These are phyloP conservation scores for Mimachlamys varia DNA, from an alignment of 2,888 invertebrate genomes.

Conservation along the genomic window DNA sequence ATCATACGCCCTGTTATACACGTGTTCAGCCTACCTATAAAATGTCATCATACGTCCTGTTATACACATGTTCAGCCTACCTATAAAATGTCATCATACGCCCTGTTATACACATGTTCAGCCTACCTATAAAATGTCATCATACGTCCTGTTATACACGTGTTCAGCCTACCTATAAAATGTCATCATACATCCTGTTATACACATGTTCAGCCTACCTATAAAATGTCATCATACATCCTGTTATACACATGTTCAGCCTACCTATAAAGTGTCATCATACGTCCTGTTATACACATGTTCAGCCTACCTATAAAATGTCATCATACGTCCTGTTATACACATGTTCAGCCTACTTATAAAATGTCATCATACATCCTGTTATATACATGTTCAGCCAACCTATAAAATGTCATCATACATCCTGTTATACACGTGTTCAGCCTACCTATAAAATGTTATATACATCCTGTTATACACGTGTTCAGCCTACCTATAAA, in stretches of 20 bases:
- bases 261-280: slow-evolving; percentile 99
- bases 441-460: slow-evolving; percentile 94
- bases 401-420: slow-evolving; percentile 99
- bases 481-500: slow-evolving; percentile 98
- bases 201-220: slow-evolving; percentile 95
- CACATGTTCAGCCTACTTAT: slow-evolving; percentile 95
- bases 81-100: slow-evolving; percentile 99
- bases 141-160: slow-evolving; percentile 97
- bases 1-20: slow-evolving; percentile 98
- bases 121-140: slow-evolving; percentile 98
- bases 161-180: slow-evolving; percentile 99
- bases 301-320: slow-evolving; percentile 98
- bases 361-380: slow-evolving; percentile 98
- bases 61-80: slow-evolving; percentile 95
- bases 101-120: slow-evolving; percentile 96
- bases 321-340: slow-evolving; percentile 98
- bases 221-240: slow-evolving; percentile 98
- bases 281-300: slow-evolving; percentile 96
- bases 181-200: slow-evolving; percentile 98
- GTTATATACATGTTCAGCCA: slow-evolving; percentile 97
- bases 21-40: slow-evolving; percentile 96
- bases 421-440: slow-evolving; percentile 97
- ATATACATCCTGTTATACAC: slow-evolving; percentile 97
- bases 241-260: slow-evolving; percentile 96
- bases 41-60: slow-evolving; percentile 99